Evolutionary conservation across 2,888 invertebrate species (phyloP), one percentile per base, ranked within the genome.

Genomic region (Pterostichus madidus): DNA sequence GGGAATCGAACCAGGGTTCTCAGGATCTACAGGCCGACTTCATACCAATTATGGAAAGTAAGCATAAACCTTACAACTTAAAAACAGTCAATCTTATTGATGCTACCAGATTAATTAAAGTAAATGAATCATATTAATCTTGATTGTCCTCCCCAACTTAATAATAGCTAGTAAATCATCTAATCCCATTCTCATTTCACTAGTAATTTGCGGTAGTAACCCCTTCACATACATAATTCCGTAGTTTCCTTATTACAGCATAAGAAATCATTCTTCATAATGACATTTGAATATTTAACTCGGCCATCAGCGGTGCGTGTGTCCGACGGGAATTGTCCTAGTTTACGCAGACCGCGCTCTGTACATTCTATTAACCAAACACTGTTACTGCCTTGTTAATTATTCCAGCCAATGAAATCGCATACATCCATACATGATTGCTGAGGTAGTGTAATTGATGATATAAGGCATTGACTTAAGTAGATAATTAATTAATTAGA

Each of bases 221-320:
- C 56, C 15, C 56, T 56, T 56, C 8, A 17, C 17, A 17, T 56
- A 11, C 0, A 56, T 17, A 13, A 17, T 56, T 56, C 17, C 15
- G 39, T 39, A 39, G 8, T 6, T 39, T 15, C 17, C 56, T 56
- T 56, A 17, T 6, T 39, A 39, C 39, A 5, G 39, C 68, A 13
- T 15, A 71, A 71, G 68, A 71, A 71, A 71, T 71, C 68, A 71
- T 39, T 71, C 44, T 71, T 71, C 44, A 15, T 71, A 71, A 71
- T 44, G 68, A 71, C 68, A 71, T 71, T 71, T 71, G 15, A 71
- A 71, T 71, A 71, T 71, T 71, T 71, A 44, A 71, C 7, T 4
- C 13, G 44, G 15, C 39, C 15, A 17, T 11, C 15, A 71, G 5
- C 44, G 11, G 15, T 56, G 68, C 15, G 68, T 46, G 13, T 8